Percentiles rank a stretch among this genome's conserved stretches.
These are phyloP conservation scores for Artibeus jamaicensis DNA, from an alignment of 2,797 vertebrate species.

Conservation along the genomic window DNA sequence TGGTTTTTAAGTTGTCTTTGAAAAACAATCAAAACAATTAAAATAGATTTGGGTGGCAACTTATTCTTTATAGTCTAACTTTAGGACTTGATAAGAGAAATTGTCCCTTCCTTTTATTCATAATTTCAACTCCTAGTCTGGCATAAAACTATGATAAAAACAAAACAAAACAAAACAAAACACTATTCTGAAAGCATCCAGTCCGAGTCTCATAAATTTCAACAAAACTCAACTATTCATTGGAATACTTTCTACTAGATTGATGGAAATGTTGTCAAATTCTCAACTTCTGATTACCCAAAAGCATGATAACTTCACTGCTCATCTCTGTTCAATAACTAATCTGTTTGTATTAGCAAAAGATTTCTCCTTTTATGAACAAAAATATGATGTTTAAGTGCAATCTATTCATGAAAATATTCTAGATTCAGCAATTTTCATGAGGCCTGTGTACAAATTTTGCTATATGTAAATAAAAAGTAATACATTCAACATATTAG, in stretches of 20 bases:
- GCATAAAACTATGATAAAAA: background rate
- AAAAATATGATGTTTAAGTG: slow-evolving; percentile 16
- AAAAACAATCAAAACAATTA: background rate
- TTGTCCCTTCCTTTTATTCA: background rate
- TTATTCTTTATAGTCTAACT: background rate
- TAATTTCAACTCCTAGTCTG: background rate
- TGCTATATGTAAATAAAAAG: background rate
- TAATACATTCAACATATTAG: background rate
- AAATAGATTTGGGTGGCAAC: background rate
- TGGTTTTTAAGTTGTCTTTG: background rate
- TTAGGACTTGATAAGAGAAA: background rate
- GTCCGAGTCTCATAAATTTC: slow-evolving; percentile 14
- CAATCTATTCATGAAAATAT: background rate
- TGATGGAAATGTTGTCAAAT: background rate
- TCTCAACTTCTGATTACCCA: background rate
- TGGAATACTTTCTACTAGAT: background rate
- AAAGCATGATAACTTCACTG: slow-evolving; percentile 7
- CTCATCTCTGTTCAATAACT: background rate
- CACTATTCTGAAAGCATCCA: background rate
- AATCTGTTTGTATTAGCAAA: background rate
- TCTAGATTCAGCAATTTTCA: background rate
- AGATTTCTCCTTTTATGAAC: background rate
- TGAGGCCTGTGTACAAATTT: background rate
- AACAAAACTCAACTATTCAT: background rate
- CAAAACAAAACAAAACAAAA: background rate